Evolutionary conservation across 2,797 vertebrate species (phyloP), one percentile per base, ranked within the genome.

Genomic region (Rhabdomys pumilio): DNA sequence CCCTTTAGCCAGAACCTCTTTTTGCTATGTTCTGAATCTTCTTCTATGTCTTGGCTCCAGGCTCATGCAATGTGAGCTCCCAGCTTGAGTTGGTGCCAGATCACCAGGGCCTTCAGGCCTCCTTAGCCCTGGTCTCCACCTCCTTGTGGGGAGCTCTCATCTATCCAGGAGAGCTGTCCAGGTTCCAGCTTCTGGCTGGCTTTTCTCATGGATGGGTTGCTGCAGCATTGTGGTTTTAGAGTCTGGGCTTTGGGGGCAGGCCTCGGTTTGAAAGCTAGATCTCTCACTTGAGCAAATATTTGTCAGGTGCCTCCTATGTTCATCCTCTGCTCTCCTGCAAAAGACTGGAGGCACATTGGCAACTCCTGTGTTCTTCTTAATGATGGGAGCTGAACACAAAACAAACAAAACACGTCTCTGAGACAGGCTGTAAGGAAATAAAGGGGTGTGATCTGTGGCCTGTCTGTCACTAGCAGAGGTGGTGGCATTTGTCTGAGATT

Each of bases 341-440:
- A 15, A 79, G 38, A 69, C 29, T 8, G 34, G 50, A 12, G 26
- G 7, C 1, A 0, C 14, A 44, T 19, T n/a, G 0, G 0, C 5
- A 83, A 31, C 50, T 38, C 34, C 24, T 53, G 29, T 2, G 0
- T 83, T 80, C 57, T 90, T 63, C 34, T 88, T 72, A 17, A 57
- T 5, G 12, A 61, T 22, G 24, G 34, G 9, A 88, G 55, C 26
- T 7, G 41, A 73, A 55, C 26, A 31, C 10, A 13, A 61, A 92
- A 85, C 47, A 67, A 61, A 77, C 55, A n/a, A 31, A 81, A 67
- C 1, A 24, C 29, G 59, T 91, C 29, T 19, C 69, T 44, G 34
- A 19, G 3, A 26, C 77, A 63, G 29, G 38, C 85, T 67, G 15
- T 17, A 44, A 84, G 84, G 38, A 73, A 85, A 31, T 41, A 55